Evolutionary conservation across 2,888 invertebrate species (phyloP), one percentile per base, ranked within the genome.

Genomic region (Bibio marci): DNA sequence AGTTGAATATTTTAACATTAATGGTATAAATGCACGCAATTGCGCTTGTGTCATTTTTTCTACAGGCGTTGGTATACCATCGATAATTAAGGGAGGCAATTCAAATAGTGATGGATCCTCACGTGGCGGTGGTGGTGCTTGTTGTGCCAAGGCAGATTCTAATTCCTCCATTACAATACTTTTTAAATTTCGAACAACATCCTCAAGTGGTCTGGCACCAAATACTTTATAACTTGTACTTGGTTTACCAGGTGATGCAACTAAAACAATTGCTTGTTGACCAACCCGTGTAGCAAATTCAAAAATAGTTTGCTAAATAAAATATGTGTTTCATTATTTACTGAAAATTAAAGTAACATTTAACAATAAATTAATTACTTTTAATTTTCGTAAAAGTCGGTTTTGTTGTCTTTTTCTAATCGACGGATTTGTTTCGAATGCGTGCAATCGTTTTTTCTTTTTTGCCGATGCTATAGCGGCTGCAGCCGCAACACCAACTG

Each of bases 31-130:
- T 42, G 92, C 92, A 52, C 95, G 65, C 43, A 95, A 67, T 64
- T 95, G 94, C 39, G 94, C 94, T 69, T 94, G 92, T 30, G 94
- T 95, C 95, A 95, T 95, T 71, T 95, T 95, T 66, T 95, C 94
- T 1, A 95, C 92, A 13, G 94, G 92, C 43, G 94, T 95, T 46
- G 94, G 94, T 59, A 94, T 95, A 46, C 94, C 94, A 65, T 95
- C 94, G 53, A 95, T 90, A 53, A 92, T 90, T 47, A 95, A 71
- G 34, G 92, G 91, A 45, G 95, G 95, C 60, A 95, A 66, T 68
- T 94, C 94, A 64, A 94, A 92, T 41, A 94, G 70, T 47, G 86
- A 80, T 4, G 92, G 87, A 67, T 90, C 92, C 54, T 94, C 92
- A 44, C 59, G 61, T 11, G 57, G 58, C 37, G 80, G 79, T 13